Percentiles rank a stretch among this genome's conserved stretches.
These are phyloP conservation scores for Vicugna pacos DNA, from an alignment of 2,113 vertebrate species.

Conservation along the genomic window DNA sequence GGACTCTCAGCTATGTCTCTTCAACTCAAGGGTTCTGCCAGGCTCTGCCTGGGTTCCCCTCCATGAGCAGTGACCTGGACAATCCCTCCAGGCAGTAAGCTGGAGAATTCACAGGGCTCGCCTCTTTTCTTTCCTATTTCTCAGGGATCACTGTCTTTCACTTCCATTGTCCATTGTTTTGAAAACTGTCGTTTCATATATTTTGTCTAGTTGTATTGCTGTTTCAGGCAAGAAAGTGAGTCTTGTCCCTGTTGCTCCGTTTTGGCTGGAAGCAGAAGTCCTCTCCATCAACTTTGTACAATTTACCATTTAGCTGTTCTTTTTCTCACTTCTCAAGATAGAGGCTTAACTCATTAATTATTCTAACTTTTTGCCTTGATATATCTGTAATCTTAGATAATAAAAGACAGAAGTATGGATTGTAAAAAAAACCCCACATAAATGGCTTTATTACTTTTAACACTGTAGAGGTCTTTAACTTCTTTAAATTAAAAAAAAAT, in stretches of 20 bases:
- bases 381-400: conserved; percentile 39
- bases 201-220: not conserved
- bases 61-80: not conserved
- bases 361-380: conserved; percentile 22
- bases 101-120: not conserved
- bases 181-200: not conserved
- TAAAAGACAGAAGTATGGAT: not conserved
- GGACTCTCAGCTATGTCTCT: not conserved
- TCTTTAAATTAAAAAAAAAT: not conserved
- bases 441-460: conserved; percentile 12
- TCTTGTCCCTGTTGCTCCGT: not conserved
- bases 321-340: conserved; percentile 19
- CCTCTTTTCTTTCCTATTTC: not conserved
- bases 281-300: not conserved
- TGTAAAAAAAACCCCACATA: not conserved
- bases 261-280: not conserved
- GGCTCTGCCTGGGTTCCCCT: not conserved
- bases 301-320: not conserved
- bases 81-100: not conserved
- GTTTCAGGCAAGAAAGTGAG: not conserved
- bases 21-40: not conserved
- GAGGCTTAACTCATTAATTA: not conserved
- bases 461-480: not conserved
- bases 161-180: not conserved
- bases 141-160: not conserved